phyloP scores from a whole-genome alignment of 1,140 invertebrate genomes.

The Drosophila dunni region DNA sequence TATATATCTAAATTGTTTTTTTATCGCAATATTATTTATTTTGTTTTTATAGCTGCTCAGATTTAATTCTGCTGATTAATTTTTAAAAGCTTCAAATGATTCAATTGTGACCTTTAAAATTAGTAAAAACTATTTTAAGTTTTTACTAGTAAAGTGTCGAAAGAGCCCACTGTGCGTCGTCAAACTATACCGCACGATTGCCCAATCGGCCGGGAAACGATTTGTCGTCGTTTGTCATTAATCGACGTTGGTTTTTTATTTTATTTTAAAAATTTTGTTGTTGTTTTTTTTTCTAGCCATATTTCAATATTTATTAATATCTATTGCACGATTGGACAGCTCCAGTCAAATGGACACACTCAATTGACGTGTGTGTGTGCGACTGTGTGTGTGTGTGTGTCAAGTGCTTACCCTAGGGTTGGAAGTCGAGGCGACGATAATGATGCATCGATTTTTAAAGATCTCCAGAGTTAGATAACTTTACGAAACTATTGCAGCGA shows the following conservation, averaged over 20 bases:
- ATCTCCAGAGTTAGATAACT: constrained; percentile 16
- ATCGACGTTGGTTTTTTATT: constrained; percentile 17
- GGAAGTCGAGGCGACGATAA: constrained; percentile 5
- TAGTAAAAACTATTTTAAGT: no score
- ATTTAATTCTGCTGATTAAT: no score
- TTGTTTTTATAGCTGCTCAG: no score
- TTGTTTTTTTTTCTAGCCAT: constrained; percentile 16
- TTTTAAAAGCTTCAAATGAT: no score
- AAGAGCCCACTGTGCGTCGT: no score
- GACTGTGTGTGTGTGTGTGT: constrained; percentile 38
- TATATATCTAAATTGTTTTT: no score
- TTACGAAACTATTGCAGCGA: constrained; percentile 8
- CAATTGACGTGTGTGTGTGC: constrained; percentile 18
- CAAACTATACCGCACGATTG: constrained; percentile 29
- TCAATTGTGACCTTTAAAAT: no score
- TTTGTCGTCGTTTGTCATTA: constrained; percentile 53
- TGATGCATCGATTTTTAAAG: constrained; percentile 31
- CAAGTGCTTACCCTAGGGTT: constrained; percentile 60
- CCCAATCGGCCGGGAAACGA: constrained; percentile 45
- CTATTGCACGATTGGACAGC: constrained; percentile 50
- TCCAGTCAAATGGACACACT: constrained; percentile 43
- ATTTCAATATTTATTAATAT: constrained; percentile 65
- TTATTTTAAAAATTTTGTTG: background rate
- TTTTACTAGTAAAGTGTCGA: no score
- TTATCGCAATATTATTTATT: no score